Evolutionary conservation across 2,113 vertebrate genomes (phyloP), one percentile per base, ranked within the genome.

Genomic region (Drymodes brunneopygia): DNA sequence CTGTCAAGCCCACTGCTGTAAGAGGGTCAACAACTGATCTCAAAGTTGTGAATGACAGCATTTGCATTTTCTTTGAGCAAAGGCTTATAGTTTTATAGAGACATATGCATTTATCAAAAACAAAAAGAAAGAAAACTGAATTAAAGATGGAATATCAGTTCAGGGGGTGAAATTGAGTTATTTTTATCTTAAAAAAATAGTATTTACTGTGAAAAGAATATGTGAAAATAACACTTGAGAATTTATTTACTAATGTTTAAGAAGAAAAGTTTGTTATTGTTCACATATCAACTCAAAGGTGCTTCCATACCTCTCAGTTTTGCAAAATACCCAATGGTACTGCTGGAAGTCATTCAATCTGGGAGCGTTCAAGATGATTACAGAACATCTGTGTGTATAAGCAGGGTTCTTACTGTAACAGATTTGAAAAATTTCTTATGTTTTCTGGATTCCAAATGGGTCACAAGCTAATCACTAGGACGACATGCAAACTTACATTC

Each of bases 351-450:
- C 2, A 2, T 86, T 81, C 13, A 53, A 70, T 16, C 64, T 38
- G 8, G 16, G 24, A 45, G 9, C 2, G 0, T 65, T 70, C 2
- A 6, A 54, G 27, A 54, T 18, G 12, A 44, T 56, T 74, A 19
- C 35, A 71, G 81, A 90, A 54, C 22, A 44, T 31, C 40, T 88
- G 36, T 66, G 65, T 42, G 61, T 53, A 15, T 25, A 57, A 61
- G 24, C 8, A 29, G 20, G 17, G 22, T 61, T 86, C 11, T 15
- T 80, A 12, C 5, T 15, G 16, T 44, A 82, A 31, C 6, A 28
- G 36, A n/a, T 58, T 62, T 56, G 25, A 82, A 92, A 67, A 24
- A 67, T 11, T 44, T 48, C 22, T 56, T 7, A 4, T 23, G 29
- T 42, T 86, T 4, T 20, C 45, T 57, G 45, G 50, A 77, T 3